phyloP scores from a whole-genome alignment of 2,113 vertebrate genomes.

The Bambusicola thoracicus region DNA sequence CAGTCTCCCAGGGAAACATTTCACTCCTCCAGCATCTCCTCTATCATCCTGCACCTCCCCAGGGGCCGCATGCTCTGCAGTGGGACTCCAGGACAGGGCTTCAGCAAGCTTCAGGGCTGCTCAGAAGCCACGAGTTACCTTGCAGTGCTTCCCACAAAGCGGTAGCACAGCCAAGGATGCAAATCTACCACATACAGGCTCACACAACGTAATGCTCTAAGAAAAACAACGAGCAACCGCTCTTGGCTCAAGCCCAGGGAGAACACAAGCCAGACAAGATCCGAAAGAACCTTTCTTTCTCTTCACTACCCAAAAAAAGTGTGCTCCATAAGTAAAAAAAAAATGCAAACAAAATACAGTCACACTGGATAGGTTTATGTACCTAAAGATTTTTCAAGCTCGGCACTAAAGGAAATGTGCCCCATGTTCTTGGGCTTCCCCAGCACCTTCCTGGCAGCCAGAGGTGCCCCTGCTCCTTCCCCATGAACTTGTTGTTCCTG shows the following conservation, averaged over 20 bases:
- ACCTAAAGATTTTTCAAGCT: fast-evolving
- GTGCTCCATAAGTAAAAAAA: background rate
- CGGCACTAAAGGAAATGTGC: fast-evolving
- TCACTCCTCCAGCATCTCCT: background rate
- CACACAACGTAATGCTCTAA: background rate
- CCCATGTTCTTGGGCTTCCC: background rate
- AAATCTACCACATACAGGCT: background rate
- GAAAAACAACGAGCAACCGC: background rate
- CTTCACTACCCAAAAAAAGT: background rate
- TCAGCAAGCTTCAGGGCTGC: background rate
- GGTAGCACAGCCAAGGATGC: background rate
- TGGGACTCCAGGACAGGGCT: background rate
- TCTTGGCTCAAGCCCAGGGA: background rate
- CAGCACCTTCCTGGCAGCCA: background rate
- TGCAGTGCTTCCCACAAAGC: background rate
- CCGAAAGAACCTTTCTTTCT: background rate
- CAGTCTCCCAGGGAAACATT: background rate
- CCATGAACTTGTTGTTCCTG: background rate
- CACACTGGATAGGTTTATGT: background rate
- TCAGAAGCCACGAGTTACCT: fast-evolving
- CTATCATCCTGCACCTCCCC: background rate
- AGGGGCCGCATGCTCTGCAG: background rate
- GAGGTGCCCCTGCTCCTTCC: background rate
- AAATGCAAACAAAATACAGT: background rate
- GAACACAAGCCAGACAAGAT: background rate